Base-by-base conservation (phyloP, 2,797 vertebrate species). In the Gallirallus australis region DNA sequence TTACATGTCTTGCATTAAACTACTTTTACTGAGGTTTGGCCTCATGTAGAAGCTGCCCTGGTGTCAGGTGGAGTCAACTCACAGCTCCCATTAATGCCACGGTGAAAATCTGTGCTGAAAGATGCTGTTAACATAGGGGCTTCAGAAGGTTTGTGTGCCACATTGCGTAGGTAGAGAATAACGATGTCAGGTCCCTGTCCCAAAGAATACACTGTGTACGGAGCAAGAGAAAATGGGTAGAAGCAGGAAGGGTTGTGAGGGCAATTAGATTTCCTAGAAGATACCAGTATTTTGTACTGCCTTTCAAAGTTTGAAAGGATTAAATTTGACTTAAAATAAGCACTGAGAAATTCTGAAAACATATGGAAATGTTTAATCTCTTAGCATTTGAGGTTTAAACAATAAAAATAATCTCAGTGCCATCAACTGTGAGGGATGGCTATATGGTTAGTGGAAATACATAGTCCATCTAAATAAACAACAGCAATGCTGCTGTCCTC, bases 111-210 rank as follows among this genome's bases (percentile, higher is more conserved):
- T 37, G 6, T 70, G 39, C 69, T 57, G n/a, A 59, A 19, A 64
- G 24, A 75, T 50, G 61, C 23, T 68, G 53, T 39, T 90, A n/a
- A 9, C 0, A 0, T 3, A 7, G 50, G 35, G 21, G 30, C 27
- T 65, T 28, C 33, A 70, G 25, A 40, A 15, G 13, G 9, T 66
- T 76, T 77, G 19, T n/a, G 23, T 28, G 12, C 39, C 68, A 53
- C 15, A 12, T 35, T 27, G 15, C 0, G 3, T 11, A 40, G 57
- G 5, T 0, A 30, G 37, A 79, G 15, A 23, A 12, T 5, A 57
- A 54, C 0, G 2, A 45, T 17, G 1, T 25, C 33, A 20, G 12
- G 24, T 39, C 16, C 17, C 31, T 76, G 63, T n/a, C 47, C 47
- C 37, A 6, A 25, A 21, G 37, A 53, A 17, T 8, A 28, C 5